phyloP scores from a whole-genome alignment of 2,888 invertebrate species.

The Crematogaster levior region DNA sequence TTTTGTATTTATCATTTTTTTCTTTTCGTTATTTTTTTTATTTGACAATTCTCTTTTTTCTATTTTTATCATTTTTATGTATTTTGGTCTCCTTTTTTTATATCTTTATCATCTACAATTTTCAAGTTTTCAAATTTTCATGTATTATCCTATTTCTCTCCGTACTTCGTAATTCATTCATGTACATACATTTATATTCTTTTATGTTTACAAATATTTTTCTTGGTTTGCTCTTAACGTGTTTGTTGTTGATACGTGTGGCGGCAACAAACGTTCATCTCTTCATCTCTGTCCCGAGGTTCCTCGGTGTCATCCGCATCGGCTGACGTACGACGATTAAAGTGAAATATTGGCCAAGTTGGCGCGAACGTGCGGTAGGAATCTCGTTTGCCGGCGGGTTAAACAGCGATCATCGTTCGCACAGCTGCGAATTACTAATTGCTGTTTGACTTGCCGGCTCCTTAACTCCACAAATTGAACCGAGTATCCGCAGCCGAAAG shows the following conservation, averaged over 20 bases:
- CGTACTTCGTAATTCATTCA: neutral
- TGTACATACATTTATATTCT: neutral
- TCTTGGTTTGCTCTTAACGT: constrained; percentile 8
- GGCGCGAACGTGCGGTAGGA: constrained; percentile 53
- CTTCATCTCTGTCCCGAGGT: constrained; percentile 7
- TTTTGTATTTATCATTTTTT: neutral
- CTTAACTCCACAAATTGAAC: constrained; percentile 45
- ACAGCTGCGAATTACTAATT: constrained; percentile 65
- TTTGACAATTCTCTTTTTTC: neutral
- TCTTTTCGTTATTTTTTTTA: neutral
- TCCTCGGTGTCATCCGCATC: constrained; percentile 53
- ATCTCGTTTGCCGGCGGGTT: constrained; percentile 61
- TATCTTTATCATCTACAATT: neutral
- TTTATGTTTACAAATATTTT: constrained; percentile 2
- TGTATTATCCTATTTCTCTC: neutral
- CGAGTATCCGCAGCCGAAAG: constrained; percentile 18
- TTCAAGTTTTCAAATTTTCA: neutral
- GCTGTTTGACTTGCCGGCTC: constrained; percentile 62
- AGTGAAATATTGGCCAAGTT: constrained; percentile 67
- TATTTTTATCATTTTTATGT: neutral
- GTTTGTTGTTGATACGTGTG: neutral
- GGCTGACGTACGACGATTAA: constrained; percentile 57
- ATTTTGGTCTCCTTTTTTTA: neutral
- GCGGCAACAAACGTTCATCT: constrained; percentile 29
- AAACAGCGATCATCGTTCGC: constrained; percentile 60